Evolutionary conservation across 2,797 vertebrate genomes (phyloP).

Genomic region (Manis javanica): DNA sequence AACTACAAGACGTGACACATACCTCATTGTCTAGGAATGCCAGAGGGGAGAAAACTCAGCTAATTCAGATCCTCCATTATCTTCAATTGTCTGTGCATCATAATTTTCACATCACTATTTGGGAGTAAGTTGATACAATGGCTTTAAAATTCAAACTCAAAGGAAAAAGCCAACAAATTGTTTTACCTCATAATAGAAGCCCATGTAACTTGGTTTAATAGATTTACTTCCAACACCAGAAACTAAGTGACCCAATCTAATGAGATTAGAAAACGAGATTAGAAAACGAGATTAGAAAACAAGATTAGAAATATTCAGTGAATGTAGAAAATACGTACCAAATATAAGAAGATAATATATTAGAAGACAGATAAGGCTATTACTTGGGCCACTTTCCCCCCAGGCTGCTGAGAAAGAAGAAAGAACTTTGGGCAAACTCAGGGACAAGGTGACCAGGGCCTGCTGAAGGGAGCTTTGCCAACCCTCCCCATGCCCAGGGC

Average conservation of each 20-base stretch:
- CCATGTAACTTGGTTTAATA: not conserved
- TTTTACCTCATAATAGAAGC: not conserved
- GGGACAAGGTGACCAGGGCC: rapidly evolving
- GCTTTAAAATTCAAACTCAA: not conserved
- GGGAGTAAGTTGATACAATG: not conserved
- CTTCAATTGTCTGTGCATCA: not conserved
- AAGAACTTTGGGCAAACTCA: not conserved
- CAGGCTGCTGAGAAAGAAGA: not conserved
- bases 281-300: not conserved
- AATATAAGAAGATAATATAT: not conserved
- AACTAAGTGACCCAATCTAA: not conserved
- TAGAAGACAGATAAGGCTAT: not conserved
- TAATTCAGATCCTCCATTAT: not conserved
- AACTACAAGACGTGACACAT: not conserved
- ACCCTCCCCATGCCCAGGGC: not conserved
- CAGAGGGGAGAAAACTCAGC: not conserved
- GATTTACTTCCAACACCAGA: not conserved
- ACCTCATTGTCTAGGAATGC: too few species aligned
- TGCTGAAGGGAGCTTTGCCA: too few species aligned
- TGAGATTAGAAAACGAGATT: not conserved
- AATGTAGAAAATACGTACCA: not conserved
- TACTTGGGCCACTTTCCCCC: not conserved
- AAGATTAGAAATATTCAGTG: not conserved
- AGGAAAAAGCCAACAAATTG: not conserved
- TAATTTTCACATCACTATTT: not conserved